Percentiles rank a stretch among this genome's conserved stretches.
Conservation (phyloP, 2,888 invertebrate species). For the Oscheius sp. region DNA sequence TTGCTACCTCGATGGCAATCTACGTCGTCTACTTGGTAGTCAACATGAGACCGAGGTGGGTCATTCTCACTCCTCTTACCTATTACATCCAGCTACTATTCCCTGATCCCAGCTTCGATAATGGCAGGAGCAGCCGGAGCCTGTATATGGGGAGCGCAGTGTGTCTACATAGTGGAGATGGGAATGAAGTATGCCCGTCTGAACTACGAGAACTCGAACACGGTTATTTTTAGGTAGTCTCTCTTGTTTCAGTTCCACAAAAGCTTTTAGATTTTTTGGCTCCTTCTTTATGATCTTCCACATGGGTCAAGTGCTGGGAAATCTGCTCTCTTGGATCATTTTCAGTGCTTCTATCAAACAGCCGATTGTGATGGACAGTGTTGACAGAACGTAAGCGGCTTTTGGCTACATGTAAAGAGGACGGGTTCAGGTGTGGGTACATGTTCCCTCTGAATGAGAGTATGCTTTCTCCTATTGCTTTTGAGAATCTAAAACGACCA, state of each 20-base stretch:
- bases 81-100: conserved; percentile 77
- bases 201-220: conserved; percentile 82
- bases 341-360: conserved; percentile 60
- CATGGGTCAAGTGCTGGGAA: conserved; percentile 94
- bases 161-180: conserved; percentile 93
- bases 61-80: background rate
- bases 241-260: no score
- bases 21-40: conserved; percentile 94
- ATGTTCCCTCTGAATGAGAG: conserved; percentile 64
- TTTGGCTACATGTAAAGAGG: background rate
- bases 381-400: conserved; percentile 58
- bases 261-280: conserved; percentile 84
- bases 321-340: conserved; percentile 85
- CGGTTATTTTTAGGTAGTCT: conserved; percentile 84
- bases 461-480: conserved; percentile 47
- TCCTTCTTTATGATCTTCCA: conserved; percentile 99
- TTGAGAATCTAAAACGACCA: conserved; percentile 81
- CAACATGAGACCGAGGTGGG: conserved; percentile 86
- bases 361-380: conserved; percentile 47
- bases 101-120: conserved; percentile 83
- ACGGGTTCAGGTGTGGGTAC: conserved; percentile 65
- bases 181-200: conserved; percentile 89
- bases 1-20: conserved; percentile 89
- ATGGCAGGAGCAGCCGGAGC: conserved; percentile 94
- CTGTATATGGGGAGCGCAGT: conserved; percentile 98